Conservation (phyloP, 2,888 invertebrate species). For the Adineta ricciae region DNA sequence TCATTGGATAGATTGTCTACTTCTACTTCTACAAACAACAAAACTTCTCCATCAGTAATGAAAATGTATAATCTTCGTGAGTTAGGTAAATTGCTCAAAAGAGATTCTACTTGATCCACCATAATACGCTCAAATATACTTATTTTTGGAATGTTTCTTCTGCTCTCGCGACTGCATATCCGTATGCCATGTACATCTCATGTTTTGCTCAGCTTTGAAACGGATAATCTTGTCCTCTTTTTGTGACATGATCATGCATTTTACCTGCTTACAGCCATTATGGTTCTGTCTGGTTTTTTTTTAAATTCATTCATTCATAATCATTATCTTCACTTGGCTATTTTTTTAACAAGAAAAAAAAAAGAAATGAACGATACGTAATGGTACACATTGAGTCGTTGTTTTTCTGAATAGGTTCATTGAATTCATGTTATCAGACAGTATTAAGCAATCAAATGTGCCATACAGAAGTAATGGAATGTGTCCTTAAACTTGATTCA, state of each 20-base stretch:
- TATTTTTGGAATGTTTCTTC: too few species aligned
- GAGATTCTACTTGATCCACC: background rate
- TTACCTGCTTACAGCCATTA: background rate
- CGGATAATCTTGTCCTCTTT: background rate
- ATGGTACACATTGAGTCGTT: too few species aligned
- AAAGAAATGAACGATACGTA: too few species aligned
- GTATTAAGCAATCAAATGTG: slow-evolving; percentile 48
- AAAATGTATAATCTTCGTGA: background rate
- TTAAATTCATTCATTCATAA: too few species aligned
- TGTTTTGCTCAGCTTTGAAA: too few species aligned
- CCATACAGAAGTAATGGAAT: slow-evolving; percentile 56
- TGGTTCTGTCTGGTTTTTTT: too few species aligned
- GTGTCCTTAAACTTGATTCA: slow-evolving; percentile 53
- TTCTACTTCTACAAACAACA: background rate
- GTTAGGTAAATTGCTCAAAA: background rate
- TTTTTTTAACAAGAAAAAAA: background rate
- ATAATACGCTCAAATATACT: too few species aligned
- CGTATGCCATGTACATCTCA: too few species aligned
- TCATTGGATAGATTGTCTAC: background rate
- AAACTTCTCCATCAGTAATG: background rate
- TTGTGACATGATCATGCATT: background rate
- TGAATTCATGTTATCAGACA: slow-evolving; percentile 32
- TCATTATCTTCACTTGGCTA: too few species aligned
- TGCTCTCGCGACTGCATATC: too few species aligned
- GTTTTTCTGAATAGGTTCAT: slow-evolving; percentile 23